These are phyloP conservation scores for Fringilla coelebs DNA, from an alignment of 2,797 vertebrate genomes.

Conservation along the genomic window DNA sequence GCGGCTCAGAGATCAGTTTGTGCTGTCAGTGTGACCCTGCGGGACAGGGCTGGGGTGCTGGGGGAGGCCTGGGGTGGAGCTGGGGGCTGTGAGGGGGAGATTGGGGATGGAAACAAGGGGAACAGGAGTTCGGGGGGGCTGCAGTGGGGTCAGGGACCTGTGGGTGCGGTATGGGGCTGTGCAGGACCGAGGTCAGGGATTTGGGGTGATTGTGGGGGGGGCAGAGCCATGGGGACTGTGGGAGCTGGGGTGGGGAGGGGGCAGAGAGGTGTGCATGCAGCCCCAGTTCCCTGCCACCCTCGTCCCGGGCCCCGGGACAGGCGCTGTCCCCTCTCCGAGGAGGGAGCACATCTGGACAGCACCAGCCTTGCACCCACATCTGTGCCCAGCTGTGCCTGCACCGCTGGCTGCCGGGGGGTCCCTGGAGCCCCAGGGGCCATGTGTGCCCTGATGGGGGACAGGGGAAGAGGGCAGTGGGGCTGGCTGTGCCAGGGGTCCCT, in stretches of 20 bases:
- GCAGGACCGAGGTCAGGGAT: background rate
- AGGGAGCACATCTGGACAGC: background rate
- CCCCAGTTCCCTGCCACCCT: background rate
- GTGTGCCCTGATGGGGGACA: background rate
- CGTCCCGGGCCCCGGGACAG: rapidly evolving
- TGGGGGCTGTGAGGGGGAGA: background rate
- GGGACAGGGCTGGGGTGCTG: background rate
- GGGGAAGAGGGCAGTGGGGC: rapidly evolving
- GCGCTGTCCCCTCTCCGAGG: rapidly evolving
- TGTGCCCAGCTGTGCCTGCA: background rate
- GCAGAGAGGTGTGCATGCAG: background rate
- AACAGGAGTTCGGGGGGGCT: background rate
- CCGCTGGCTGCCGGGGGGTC: background rate
- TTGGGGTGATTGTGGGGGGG: background rate
- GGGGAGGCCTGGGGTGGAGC: too few relatives aligned
- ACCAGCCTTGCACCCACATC: background rate
- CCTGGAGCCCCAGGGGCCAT: background rate
- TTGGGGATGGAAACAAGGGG: background rate
- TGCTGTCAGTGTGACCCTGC: background rate
- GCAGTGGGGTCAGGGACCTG: background rate
- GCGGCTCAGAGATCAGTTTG: background rate
- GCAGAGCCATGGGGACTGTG: background rate
- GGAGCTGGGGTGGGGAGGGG: background rate
- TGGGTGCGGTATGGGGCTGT: background rate
- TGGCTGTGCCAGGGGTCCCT: background rate